Evolutionary conservation across 2,113 vertebrate genomes (phyloP), one percentile per base, ranked within the genome.

Genomic region (Leptosomus discolor): DNA sequence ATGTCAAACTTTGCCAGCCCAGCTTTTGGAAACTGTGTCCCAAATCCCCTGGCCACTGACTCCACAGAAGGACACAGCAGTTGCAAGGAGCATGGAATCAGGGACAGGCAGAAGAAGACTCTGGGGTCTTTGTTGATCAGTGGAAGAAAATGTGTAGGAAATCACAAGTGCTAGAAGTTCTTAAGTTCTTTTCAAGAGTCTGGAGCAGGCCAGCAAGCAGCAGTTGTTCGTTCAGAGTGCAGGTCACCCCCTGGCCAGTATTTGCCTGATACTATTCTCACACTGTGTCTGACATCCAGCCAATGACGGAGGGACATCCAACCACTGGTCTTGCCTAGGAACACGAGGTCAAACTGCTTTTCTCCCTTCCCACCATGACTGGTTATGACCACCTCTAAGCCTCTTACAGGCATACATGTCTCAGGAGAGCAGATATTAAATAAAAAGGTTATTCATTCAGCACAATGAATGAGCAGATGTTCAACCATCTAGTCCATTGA

Each of bases 251-350:
- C 5, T 2, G 4, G 39, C 17, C 14, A 8, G 26, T 22, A 5
- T 48, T 68, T 39, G 30, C 57, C n/a, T n/a, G 29, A 48, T 76
- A 29, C n/a, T 32, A 5, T 48, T 80, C 39, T 58, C 39, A 69
- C 51, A 69, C 21, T 8, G 23, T 24, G 54, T 45, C 56, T 63
- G 54, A 16, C 17, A 32, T 15, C 48, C 41, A 65, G 1, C 20
- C 24, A 36, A 22, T 29, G 46, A 67, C 7, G 24, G 53, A 88
- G 45, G 32, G 36, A 74, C 39, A 36, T n/a, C 46, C 56, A 45
- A 2, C 26, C 0, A 0, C 5, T 1, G 0, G 0, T 30, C 41
- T 45, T 36, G 3, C 9, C 22, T 27, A 2, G 3, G 74, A 78
- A 20, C 26, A 21, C 15, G 22, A 32, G 2, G 26, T 37, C 37